Evolutionary conservation across 2,797 vertebrate species (phyloP).

Genomic region (Malurus leucopterus): DNA sequence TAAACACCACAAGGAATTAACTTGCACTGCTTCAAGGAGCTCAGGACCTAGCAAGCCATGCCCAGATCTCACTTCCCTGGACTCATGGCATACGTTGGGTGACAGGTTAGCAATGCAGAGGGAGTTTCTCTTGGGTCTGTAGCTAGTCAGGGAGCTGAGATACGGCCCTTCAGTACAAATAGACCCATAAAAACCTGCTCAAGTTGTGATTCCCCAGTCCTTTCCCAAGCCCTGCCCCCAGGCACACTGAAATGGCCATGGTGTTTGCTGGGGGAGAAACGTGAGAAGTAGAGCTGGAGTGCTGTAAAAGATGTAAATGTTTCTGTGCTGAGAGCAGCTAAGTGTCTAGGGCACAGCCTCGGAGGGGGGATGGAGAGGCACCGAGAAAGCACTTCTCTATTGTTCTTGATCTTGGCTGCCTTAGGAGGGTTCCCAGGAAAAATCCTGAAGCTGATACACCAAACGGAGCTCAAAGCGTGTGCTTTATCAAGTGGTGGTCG

Average conservation of each 20-base stretch:
- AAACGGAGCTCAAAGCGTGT: conserved; percentile 64
- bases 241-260: background rate
- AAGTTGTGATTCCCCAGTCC: background rate
- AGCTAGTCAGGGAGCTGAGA: background rate
- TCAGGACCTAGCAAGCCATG: background rate
- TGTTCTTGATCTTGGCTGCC: conserved; percentile 79
- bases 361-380: conserved; percentile 43
- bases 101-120: background rate
- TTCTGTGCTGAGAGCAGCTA: conserved; percentile 71
- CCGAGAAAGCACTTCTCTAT: conserved; percentile 59
- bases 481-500: conserved; percentile 23
- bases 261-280: conserved; percentile 37
- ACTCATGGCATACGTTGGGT: background rate
- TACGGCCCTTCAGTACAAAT: conserved; percentile 46
- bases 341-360: conserved; percentile 79
- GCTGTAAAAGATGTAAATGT: conserved; percentile 90
- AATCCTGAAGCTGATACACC: conserved; percentile 65
- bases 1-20: background rate
- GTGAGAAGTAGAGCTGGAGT: conserved; percentile 35
- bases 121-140: conserved; percentile 2
- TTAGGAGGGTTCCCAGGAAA: conserved; percentile 61
- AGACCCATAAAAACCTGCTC: conserved; percentile 75
- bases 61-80: background rate
- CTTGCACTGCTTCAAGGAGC: background rate
- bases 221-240: background rate